phyloP scores from a whole-genome alignment of 92 coral and sea anemone genomes.

The Epizoanthus rinbou region DNA sequence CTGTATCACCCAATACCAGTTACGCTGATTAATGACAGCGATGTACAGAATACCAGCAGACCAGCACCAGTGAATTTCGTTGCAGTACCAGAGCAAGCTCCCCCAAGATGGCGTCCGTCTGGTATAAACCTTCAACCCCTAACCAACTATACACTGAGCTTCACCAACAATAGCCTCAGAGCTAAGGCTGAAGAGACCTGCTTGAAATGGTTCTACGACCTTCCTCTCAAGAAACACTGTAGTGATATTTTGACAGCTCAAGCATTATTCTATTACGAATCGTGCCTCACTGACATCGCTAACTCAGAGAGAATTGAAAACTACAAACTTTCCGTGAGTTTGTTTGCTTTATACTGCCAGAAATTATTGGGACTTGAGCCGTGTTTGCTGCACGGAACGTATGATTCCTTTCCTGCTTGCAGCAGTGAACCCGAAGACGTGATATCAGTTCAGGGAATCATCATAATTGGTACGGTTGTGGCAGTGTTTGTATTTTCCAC shows the following conservation, averaged over 20 bases:
- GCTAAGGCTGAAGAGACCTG: constrained; percentile 45
- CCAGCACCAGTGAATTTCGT: constrained; percentile 26
- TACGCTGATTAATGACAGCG: background rate
- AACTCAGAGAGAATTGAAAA: constrained; percentile 41
- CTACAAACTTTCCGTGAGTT: constrained; percentile 51
- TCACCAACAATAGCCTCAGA: constrained; percentile 40
- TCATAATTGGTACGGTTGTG: constrained; percentile 14
- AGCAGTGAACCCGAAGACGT: background rate
- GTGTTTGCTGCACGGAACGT: constrained; percentile 50
- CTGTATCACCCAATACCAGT: constrained; percentile 33
- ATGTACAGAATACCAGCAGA: background rate
- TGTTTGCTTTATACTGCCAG: constrained; percentile 58
- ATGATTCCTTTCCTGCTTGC: constrained; percentile 50
- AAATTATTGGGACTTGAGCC: constrained; percentile 42
- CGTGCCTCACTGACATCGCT: constrained; percentile 59
- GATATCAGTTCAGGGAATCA: constrained; percentile 2
- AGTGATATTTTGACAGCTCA: constrained; percentile 53
- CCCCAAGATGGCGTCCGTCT: constrained; percentile 66
- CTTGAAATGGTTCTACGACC: constrained; percentile 65
- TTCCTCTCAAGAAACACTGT: constrained; percentile 58
- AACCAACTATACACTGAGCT: constrained; percentile 58
- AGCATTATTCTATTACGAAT: constrained; percentile 67
- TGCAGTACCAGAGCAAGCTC: constrained; percentile 28
- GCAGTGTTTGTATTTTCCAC: constrained; percentile 8
- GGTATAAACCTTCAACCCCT: constrained; percentile 56